Evolutionary conservation across 2,888 invertebrate genomes (phyloP), one percentile per base, ranked within the genome.

Genomic region (Chrysotoxum bicinctum): DNA sequence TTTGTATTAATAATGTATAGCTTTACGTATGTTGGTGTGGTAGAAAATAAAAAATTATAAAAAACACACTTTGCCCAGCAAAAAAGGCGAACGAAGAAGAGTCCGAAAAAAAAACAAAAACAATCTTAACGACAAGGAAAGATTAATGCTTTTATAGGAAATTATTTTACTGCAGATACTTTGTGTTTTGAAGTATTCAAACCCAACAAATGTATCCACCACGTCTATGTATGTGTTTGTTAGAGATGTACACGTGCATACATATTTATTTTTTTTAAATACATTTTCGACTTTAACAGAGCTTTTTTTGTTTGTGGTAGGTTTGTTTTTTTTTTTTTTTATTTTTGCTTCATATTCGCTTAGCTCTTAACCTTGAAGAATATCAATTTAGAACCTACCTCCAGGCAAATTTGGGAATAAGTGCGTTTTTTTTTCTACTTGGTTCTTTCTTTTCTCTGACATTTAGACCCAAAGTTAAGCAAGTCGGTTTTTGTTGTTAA

Each of bases 291-390:
- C 45, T 58, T 72, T 79, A 35, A 19, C 30, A 52, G 52, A 30
- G 52, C 48, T 50, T 50, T 50, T 50, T 26, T 23, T 26, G 16
- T 58, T 9, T 60, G 35, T 10, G n/a, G 35, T 23, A 5, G 60
- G 43, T 64, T 74, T 62, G 60, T 32, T 70, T 81, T 56, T 54
- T 68, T 30, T 14, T 77, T 35, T 58, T 56, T n/a, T 37, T 21
- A 10, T 62, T 40, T 30, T 2, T 45, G 14, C 30, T 43, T 69
- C 12, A 62, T 77, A 73, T 77, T 81, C 62, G 62, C 75, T 76
- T 85, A 85, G 81, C 85, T 81, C 75, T 76, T 85, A 85, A 85
- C 85, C 85, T 85, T 85, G 85, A 81, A 64, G 81, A 85, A 81
- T 81, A 81, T 73, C 69, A 77, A 73, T 76, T 85, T 85, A 81